Evolutionary conservation across 2,113 vertebrate genomes (phyloP), one percentile per base, ranked within the genome.

Genomic region (Menidia beryllina): DNA sequence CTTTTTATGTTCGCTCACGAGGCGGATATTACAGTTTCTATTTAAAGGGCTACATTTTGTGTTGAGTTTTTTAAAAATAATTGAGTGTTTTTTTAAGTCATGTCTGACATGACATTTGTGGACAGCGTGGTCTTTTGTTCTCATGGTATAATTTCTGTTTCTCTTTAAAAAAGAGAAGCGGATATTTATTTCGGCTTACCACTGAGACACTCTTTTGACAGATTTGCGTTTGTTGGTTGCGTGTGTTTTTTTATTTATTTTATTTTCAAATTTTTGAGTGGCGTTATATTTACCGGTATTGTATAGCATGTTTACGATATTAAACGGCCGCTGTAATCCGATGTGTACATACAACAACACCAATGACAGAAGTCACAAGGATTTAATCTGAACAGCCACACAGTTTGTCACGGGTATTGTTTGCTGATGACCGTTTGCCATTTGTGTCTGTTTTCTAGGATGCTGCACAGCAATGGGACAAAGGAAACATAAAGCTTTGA

Each of bases 101-200:
- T 23, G 56, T 45, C 49, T 72, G 80, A 88, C n/a, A n/a, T n/a
- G 79, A 56, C 65, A 77, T 75, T 61, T 69, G 78, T 20, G 84
- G 65, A 72, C 80, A 86, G 84, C 87, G 82, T 87, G 86, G 63
- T 91, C 87, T 88, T 89, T 90, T 91, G 88, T 92, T 92, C 90
- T 88, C 82, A 14, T 1, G 65, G 3, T 82, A 55, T 79, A 19
- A 67, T 87, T 74, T 76, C 23, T 80, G 43, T 21, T 62, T 85
- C n/a, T n/a, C n/a, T 82, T 84, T 75, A 87, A 74, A 81, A 85
- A 82, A 55, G 50, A 60, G 50, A 69, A 57, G 45, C 49, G 43
- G 0, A 25, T 0, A 64, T 67, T 79, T 69, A 69, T 36, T 72
- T 58, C 15, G 12, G 7, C 3, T 4, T 34, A 6, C 61, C 47